These are phyloP conservation scores for Buphagus erythrorhynchus DNA, from an alignment of 2,797 vertebrate genomes.

Conservation along the genomic window DNA sequence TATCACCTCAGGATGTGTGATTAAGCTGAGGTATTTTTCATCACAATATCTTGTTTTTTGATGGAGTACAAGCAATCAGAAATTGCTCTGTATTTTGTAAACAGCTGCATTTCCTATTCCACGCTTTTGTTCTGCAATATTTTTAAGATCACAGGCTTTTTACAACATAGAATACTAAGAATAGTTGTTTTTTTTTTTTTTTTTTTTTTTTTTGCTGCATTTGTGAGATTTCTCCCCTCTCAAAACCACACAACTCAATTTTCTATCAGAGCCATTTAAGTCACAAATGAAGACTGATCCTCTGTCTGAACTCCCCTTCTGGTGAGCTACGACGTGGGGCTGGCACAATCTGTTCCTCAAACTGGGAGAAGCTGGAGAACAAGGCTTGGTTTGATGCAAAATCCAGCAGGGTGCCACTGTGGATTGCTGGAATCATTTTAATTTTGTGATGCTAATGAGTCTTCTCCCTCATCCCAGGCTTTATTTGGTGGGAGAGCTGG, in stretches of 20 bases:
- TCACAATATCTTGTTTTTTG: background rate
- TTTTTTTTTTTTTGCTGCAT: rapidly evolving
- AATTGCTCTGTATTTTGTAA: background rate
- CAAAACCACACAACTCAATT: background rate
- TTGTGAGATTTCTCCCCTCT: background rate
- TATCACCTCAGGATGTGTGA: background rate
- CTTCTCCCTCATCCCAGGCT: background rate
- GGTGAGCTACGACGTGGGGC: rapidly evolving
- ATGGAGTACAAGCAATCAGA: background rate
- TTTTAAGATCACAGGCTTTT: background rate
- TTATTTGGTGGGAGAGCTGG: background rate
- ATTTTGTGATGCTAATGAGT: constrained; percentile 1
- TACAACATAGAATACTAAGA: background rate
- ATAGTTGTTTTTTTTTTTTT: background rate
- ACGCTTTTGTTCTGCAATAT: rapidly evolving
- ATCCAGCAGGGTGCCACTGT: background rate
- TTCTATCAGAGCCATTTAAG: background rate
- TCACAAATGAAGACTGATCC: background rate
- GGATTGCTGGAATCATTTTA: background rate
- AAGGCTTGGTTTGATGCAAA: background rate
- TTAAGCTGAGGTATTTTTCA: background rate
- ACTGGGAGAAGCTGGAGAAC: background rate
- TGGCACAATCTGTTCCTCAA: background rate
- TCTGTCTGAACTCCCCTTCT: background rate
- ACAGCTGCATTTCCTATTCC: background rate